Conservation (phyloP, 2,797 vertebrate genomes). For the Naso thynnoides region DNA sequence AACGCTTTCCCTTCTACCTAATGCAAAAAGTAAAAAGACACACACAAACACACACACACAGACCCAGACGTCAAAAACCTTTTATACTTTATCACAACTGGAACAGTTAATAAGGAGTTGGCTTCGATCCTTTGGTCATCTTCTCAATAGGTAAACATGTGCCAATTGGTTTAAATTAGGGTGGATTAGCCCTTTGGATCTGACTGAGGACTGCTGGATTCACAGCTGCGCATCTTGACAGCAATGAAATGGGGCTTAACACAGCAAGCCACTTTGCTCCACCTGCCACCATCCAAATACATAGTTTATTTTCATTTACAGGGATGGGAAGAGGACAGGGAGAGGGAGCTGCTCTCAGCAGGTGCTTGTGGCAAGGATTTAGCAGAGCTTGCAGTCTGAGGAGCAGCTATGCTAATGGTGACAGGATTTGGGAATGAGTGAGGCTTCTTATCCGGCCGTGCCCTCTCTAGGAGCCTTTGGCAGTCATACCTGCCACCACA, state of each 20-base stretch:
- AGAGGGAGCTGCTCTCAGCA: conserved; percentile 62
- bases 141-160: conserved; percentile 52
- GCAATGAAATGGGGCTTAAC: conserved; percentile 56
- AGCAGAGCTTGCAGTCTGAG: conserved; percentile 70
- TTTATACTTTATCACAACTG: conserved; percentile 39
- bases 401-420: conserved; percentile 78
- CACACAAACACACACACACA: not conserved
- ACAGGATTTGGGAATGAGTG: conserved; percentile 74
- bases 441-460: conserved; percentile 75
- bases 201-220: conserved; percentile 43
- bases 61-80: conserved; percentile 24
- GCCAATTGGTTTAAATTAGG: conserved; percentile 55
- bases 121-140: conserved; percentile 36
- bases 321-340: conserved; percentile 49
- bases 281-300: conserved; percentile 68
- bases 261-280: conserved; percentile 61
- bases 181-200: conserved; percentile 53
- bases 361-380: conserved; percentile 69
- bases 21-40: conserved; percentile 24
- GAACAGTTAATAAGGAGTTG: conserved; percentile 43
- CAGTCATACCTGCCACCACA: conserved; percentile 64
- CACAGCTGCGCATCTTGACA: conserved; percentile 66
- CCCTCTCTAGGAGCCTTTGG: conserved; percentile 70
- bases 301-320: conserved; percentile 75
- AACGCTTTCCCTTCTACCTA: conserved; percentile 59